Evolutionary conservation across 2,113 vertebrate species (phyloP).

Genomic region (Crotophaga sulcirostris): DNA sequence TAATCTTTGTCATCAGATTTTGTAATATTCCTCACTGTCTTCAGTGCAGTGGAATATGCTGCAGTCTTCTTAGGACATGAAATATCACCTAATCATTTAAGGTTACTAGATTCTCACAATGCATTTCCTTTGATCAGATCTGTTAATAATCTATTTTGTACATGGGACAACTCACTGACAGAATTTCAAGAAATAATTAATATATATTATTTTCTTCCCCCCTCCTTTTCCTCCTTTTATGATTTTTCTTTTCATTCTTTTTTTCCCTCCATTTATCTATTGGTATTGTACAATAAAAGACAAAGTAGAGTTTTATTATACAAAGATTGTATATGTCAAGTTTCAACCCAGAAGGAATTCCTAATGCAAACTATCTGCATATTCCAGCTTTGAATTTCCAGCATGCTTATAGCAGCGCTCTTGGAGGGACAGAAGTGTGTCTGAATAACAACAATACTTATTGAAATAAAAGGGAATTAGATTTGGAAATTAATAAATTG

Average conservation of each 20-base stretch:
- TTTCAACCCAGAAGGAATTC: neutral
- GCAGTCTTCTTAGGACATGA: neutral
- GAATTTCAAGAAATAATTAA: neutral
- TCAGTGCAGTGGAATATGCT: neutral
- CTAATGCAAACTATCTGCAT: neutral
- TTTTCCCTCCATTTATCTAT: neutral
- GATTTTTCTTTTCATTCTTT: neutral
- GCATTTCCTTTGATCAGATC: neutral
- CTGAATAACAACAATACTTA: neutral
- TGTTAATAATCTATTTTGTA: constrained; percentile 1
- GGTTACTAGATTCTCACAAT: neutral
- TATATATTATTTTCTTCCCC: neutral
- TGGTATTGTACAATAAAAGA: neutral
- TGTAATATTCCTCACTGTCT: neutral
- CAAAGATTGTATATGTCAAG: neutral
- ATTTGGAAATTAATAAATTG: neutral
- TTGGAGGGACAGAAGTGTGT: neutral
- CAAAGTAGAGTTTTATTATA: neutral
- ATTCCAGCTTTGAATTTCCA: neutral
- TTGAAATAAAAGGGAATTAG: neutral
- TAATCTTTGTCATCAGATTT: neutral
- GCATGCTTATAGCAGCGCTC: neutral
- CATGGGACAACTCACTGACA: neutral
- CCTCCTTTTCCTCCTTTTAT: neutral
- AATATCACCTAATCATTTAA: neutral